Percentiles rank a stretch among this genome's conserved stretches.
phyloP scores from a whole-genome alignment of 2,888 invertebrate species.

The Leptopterna dolabrata region DNA sequence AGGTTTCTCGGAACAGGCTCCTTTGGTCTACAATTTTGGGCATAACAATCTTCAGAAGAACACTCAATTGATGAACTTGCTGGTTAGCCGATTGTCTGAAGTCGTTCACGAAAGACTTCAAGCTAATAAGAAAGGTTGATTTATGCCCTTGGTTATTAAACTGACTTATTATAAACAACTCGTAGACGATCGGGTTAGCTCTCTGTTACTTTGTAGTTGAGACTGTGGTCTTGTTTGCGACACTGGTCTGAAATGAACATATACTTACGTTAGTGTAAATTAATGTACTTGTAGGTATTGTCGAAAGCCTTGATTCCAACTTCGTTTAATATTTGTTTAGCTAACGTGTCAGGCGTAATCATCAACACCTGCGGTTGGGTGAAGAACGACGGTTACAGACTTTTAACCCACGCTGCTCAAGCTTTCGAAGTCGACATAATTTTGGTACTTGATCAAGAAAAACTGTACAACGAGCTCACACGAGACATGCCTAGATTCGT shows the following conservation, averaged over 20 bases:
- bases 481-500: constrained; percentile 94
- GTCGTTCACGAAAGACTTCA: constrained; percentile 86
- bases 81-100: constrained; percentile 86
- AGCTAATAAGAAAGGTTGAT: constrained; percentile 85
- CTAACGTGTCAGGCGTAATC: constrained; percentile 87
- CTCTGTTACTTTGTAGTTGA: too few species aligned
- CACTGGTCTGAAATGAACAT: too few species aligned
- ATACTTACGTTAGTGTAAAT: too few species aligned
- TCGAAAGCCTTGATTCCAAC: too few species aligned
- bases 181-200: too few species aligned
- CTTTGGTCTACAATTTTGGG: constrained; percentile 93
- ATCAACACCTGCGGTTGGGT: constrained; percentile 99
- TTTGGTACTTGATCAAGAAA: constrained; percentile 94
- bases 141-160: too few species aligned
- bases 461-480: constrained; percentile 92
- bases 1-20: constrained; percentile 93
- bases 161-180: too few species aligned
- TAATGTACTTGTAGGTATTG: too few species aligned
- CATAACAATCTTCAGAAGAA: constrained; percentile 83
- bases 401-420: constrained; percentile 87
- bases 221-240: too few species aligned
- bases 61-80: constrained; percentile 82
- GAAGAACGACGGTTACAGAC: constrained; percentile 89
- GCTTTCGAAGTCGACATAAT: constrained; percentile 97
- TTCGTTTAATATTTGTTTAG: constrained; percentile 68